Conservation (phyloP, 92 coral and sea anemone species). For the Muricea muricata region DNA sequence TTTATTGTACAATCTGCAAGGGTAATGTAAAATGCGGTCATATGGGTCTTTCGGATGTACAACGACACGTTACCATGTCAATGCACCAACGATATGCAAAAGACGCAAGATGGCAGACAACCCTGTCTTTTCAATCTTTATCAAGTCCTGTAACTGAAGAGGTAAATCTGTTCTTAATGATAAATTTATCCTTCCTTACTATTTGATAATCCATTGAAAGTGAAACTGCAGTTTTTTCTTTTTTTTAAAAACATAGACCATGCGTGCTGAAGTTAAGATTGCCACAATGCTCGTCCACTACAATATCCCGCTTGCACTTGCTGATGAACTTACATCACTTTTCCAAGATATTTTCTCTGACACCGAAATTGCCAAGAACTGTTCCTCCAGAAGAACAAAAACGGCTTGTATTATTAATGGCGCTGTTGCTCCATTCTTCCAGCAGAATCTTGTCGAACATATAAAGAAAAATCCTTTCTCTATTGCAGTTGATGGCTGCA, state of each 20-base stretch:
- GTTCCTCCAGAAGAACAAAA: slow-evolving; percentile 31
- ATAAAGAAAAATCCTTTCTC: slow-evolving; percentile 5
- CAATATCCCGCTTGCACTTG: slow-evolving; percentile 41
- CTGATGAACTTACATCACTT: slow-evolving; percentile 29
- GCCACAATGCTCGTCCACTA: slow-evolving; percentile 43
- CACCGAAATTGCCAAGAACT: slow-evolving; percentile 37
- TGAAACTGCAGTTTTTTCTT: neutral
- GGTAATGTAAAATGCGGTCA: slow-evolving; percentile 36
- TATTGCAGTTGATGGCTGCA: slow-evolving; percentile 32
- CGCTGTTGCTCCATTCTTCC: slow-evolving; percentile 38
- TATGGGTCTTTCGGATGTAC: slow-evolving; percentile 34
- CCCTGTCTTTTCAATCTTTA: slow-evolving; percentile 13
- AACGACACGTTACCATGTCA: neutral
- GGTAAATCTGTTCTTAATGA: neutral
- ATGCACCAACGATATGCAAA: slow-evolving; percentile 23
- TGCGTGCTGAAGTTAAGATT: slow-evolving; percentile 57
- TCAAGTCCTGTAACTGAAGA: slow-evolving; percentile 43
- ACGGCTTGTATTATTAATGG: slow-evolving; percentile 33
- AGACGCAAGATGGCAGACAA: slow-evolving; percentile 22
- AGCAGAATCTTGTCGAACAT: slow-evolving; percentile 13
- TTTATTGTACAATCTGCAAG: slow-evolving; percentile 7
- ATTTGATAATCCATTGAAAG: neutral
- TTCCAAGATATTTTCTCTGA: slow-evolving; percentile 34
- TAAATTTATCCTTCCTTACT: neutral
- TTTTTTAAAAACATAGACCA: neutral